Conservation (phyloP, 2,888 invertebrate genomes). For the Plemyria rubiginata region DNA sequence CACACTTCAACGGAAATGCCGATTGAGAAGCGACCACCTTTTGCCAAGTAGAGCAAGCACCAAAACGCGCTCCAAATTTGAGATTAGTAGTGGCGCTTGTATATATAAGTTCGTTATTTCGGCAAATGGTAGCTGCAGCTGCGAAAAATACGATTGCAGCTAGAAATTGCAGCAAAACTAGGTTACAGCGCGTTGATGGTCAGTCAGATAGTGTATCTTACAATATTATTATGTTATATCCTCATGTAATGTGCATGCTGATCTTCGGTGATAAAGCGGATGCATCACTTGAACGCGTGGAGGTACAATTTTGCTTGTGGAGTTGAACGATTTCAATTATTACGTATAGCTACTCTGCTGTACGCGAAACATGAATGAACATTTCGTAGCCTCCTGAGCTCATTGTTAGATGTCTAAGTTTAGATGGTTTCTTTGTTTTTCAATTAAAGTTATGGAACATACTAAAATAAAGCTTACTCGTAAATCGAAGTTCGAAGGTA, state of each 20-base stretch:
- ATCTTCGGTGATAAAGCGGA: conserved; percentile 15
- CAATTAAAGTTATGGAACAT: background rate
- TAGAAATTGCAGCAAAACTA: too few species aligned
- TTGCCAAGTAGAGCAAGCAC: too few species aligned
- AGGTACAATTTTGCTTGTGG: conserved; percentile 21
- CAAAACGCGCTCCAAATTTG: too few species aligned
- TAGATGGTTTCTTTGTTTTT: background rate
- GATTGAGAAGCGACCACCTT: too few species aligned
- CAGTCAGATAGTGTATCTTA: background rate
- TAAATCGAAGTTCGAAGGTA: too few species aligned
- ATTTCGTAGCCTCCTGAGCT: conserved; percentile 4
- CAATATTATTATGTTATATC: background rate
- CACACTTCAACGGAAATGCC: too few species aligned
- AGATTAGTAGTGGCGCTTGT: too few species aligned
- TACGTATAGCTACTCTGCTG: conserved; percentile 9
- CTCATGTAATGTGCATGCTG: background rate
- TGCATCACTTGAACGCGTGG: conserved; percentile 19
- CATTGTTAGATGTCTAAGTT: background rate
- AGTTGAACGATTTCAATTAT: conserved; percentile 23
- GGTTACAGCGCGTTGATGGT: background rate
- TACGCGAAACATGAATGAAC: conserved; percentile 14
- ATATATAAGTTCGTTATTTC: too few species aligned
- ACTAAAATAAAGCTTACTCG: too few species aligned
- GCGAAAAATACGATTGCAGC: too few species aligned
- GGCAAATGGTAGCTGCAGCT: too few species aligned